These are phyloP conservation scores for Bambusicola thoracicus DNA, from an alignment of 2,113 vertebrate species.

Conservation along the genomic window DNA sequence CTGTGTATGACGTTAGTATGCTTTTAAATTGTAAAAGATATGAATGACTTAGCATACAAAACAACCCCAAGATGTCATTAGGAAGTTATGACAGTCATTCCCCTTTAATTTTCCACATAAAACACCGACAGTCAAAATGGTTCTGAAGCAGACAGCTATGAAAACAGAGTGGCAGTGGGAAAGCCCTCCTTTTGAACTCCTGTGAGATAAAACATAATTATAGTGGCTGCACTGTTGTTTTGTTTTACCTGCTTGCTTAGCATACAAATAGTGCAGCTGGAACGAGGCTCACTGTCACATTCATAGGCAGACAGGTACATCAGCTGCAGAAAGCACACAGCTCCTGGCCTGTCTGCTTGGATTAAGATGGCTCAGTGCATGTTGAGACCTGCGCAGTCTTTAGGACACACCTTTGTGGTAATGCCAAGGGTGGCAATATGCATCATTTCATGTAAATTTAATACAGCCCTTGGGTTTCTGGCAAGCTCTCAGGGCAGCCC, in stretches of 20 bases:
- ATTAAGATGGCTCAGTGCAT: neutral
- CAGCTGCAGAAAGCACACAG: neutral
- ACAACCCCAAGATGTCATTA: slow-evolving; percentile 29
- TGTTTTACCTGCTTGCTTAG: slow-evolving; percentile 28
- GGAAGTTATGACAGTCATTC: slow-evolving; percentile 19
- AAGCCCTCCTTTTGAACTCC: slow-evolving; percentile 34
- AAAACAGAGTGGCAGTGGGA: slow-evolving; percentile 27
- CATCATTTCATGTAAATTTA: neutral
- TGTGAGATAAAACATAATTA: slow-evolving; percentile 46
- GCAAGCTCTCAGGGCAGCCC: slow-evolving; percentile 5
- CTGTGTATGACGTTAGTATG: neutral
- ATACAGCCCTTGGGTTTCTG: slow-evolving; percentile 31
- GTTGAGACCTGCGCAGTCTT: neutral
- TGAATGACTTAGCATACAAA: slow-evolving; percentile 42
- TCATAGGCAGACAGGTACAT: slow-evolving; percentile 41
- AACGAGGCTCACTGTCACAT: slow-evolving; percentile 46
- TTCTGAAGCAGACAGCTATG: slow-evolving; percentile 10
- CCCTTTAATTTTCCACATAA: slow-evolving; percentile 47
- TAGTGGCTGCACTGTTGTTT: neutral
- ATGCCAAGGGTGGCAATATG: slow-evolving; percentile 47
- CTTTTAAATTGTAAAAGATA: slow-evolving; percentile 39
- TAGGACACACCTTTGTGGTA: slow-evolving; percentile 10
- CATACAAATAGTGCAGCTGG: neutral
- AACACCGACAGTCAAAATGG: neutral
- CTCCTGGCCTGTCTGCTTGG: neutral